A percentile compares a stretch with the other conserved stretches of the same genome.
phyloP scores from a whole-genome alignment of 2,113 vertebrate genomes.

The Nothoprocta pentlandii region DNA sequence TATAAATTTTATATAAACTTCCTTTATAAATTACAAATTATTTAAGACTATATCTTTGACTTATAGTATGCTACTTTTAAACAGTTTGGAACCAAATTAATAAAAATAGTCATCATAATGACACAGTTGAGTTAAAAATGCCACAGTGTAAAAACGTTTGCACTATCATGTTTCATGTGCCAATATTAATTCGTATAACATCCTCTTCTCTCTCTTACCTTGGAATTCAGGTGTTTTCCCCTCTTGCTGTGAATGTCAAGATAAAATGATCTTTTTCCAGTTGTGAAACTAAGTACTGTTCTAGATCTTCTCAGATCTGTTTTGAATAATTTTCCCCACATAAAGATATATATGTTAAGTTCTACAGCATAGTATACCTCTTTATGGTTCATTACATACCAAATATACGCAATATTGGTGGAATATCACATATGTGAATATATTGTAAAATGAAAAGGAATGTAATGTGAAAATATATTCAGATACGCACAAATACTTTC shows the following conservation, averaged over 20 bases:
- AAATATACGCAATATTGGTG: background rate
- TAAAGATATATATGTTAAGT: background rate
- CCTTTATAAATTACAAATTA: background rate
- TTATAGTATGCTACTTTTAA: background rate
- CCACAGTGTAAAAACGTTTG: background rate
- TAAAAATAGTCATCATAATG: background rate
- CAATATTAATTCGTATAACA: background rate
- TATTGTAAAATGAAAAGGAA: too few species aligned
- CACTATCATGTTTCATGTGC: rapidly evolving
- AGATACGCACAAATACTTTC: background rate
- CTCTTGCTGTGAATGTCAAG: background rate
- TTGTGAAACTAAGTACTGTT: background rate
- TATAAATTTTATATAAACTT: background rate
- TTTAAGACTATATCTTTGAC: background rate
- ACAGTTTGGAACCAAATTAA: background rate
- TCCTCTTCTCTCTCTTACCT: too few species aligned
- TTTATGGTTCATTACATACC: background rate
- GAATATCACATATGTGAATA: background rate
- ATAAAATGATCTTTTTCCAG: background rate
- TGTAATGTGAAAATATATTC: background rate
- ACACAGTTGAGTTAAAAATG: background rate
- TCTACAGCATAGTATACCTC: background rate
- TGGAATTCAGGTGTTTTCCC: background rate
- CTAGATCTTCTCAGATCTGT: rapidly evolving
- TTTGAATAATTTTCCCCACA: background rate